A percentile compares a stretch with the other conserved stretches of the same genome.
These are phyloP conservation scores for Lepidonotus clava DNA, from an alignment of 2,888 invertebrate genomes.

Conservation along the genomic window DNA sequence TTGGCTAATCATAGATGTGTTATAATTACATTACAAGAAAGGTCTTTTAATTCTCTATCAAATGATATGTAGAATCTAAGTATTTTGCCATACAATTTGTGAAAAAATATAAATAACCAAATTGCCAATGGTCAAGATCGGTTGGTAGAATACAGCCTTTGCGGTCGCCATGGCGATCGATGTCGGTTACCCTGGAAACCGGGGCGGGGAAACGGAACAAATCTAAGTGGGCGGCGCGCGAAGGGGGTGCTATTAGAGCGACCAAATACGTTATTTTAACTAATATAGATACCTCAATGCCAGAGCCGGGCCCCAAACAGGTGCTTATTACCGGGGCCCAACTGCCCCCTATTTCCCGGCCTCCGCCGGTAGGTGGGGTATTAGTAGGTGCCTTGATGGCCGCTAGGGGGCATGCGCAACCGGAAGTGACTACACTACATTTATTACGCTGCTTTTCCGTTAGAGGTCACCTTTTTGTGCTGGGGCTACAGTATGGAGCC, in stretches of 20 bases:
- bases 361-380: conserved; percentile 54
- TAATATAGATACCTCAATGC: conserved; percentile 67
- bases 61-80: too few relatives aligned
- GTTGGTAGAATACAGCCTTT: too few relatives aligned
- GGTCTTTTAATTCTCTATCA: too few relatives aligned
- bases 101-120: too few relatives aligned
- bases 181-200: conserved; percentile 66
- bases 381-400: conserved; percentile 2
- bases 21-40: too few relatives aligned
- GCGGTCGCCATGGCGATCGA: conserved; percentile 61
- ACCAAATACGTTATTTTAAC: conserved; percentile 69
- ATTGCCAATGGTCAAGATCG: too few relatives aligned
- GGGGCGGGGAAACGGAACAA: conserved; percentile 68
- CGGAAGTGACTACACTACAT: conserved; percentile 36
- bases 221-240: conserved; percentile 67
- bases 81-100: too few relatives aligned
- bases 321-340: conserved; percentile 59
- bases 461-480: too few relatives aligned
- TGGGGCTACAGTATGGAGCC: too few relatives aligned
- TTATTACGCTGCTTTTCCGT: neutral
- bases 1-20: too few relatives aligned
- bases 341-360: conserved; percentile 64
- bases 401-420: neutral
- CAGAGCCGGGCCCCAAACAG: conserved; percentile 56
- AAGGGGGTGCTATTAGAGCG: conserved; percentile 65